Evolutionary conservation across 1,140 invertebrate genomes (phyloP).

Genomic region (Parapsyche elsis): DNA sequence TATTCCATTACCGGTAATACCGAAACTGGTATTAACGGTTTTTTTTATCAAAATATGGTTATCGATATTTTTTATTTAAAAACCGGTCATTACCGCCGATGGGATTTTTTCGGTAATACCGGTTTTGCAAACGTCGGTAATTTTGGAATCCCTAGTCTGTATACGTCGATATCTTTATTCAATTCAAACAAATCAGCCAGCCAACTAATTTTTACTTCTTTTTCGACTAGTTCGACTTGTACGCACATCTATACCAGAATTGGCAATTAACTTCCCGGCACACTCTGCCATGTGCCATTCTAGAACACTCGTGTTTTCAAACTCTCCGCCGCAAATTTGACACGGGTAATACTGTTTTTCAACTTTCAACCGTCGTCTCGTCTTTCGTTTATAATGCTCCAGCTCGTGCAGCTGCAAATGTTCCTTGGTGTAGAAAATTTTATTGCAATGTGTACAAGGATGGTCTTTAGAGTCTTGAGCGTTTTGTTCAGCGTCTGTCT

Average conservation of each 20-base stretch:
- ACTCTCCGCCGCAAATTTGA: conserved; percentile 15
- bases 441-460: not conserved
- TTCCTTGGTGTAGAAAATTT: conserved; percentile 35
- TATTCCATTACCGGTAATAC: too few species aligned
- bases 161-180: too few species aligned
- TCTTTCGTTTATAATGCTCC: conserved; percentile 28
- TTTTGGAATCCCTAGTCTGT: too few species aligned
- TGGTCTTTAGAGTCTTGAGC: conserved; percentile 8
- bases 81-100: too few species aligned
- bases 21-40: too few species aligned
- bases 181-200: too few species aligned
- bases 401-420: conserved; percentile 31
- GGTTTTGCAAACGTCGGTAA: too few species aligned
- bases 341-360: conserved; percentile 26
- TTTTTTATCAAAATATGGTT: too few species aligned
- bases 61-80: too few species aligned
- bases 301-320: not conserved
- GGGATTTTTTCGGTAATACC: too few species aligned
- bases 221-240: not conserved
- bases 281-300: conserved; percentile 45
- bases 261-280: conserved; percentile 9
- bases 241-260: not conserved
- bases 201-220: not conserved
- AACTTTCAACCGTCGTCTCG: not conserved
- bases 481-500: not conserved